These are phyloP conservation scores for Ptychodera flava DNA, from an alignment of 35 echinoderm and acorn worm species.

Conservation along the genomic window DNA sequence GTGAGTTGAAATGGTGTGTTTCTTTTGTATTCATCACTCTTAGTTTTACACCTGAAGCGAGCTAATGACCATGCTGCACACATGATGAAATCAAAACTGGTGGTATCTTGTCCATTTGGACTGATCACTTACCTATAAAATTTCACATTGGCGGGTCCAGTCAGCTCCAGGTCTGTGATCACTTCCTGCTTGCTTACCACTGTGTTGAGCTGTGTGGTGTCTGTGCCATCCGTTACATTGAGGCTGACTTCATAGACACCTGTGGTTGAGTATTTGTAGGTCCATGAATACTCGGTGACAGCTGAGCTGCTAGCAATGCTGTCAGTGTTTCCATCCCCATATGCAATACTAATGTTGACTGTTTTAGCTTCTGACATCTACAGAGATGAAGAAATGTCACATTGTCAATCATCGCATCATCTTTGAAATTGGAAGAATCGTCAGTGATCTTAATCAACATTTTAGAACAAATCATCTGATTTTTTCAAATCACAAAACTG, in stretches of 20 bases:
- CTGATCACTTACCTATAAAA: conserved; percentile 38
- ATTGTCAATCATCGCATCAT: too few relatives aligned
- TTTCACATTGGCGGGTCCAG: conserved; percentile 51
- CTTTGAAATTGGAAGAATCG: too few relatives aligned
- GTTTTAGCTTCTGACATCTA: background rate
- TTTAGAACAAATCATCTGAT: too few relatives aligned
- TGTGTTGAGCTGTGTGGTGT: background rate
- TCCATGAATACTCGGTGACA: conserved; percentile 21
- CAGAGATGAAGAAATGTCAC: background rate
- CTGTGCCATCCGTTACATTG: conserved; percentile 5
- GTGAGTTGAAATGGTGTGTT: too few relatives aligned
- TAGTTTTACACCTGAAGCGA: too few relatives aligned
- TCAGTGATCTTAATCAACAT: too few relatives aligned
- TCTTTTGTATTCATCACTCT: too few relatives aligned
- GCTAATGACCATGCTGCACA: too few relatives aligned
- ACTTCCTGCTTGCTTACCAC: conserved; percentile 33
- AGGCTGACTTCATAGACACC: conserved; percentile 37
- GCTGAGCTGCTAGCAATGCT: background rate
- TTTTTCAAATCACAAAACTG: too few relatives aligned
- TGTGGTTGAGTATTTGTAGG: conserved; percentile 19
- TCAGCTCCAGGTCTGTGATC: conserved; percentile 20
- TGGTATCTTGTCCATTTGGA: too few relatives aligned
- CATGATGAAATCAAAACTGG: too few relatives aligned
- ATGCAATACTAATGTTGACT: background rate
- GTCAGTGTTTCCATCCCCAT: background rate